Percentiles rank a stretch among this genome's conserved stretches.
These are phyloP conservation scores for Frieseomelitta varia DNA, from an alignment of 1,140 invertebrate genomes.

Conservation along the genomic window DNA sequence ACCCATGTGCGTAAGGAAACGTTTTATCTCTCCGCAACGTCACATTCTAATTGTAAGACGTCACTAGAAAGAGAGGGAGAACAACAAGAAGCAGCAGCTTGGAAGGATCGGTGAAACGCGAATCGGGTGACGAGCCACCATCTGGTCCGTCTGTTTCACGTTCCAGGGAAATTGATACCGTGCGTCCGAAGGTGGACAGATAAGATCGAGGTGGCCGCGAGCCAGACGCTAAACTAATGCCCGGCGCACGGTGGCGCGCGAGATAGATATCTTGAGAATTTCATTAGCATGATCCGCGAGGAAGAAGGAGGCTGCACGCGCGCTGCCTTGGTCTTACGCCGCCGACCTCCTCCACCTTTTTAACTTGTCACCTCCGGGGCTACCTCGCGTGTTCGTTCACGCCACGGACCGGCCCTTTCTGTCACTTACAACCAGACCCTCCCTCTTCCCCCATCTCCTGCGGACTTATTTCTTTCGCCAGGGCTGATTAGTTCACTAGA, in stretches of 20 bases:
- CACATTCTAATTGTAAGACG: background rate
- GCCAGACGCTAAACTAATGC: conserved; percentile 59
- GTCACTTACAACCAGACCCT: conserved; percentile 36
- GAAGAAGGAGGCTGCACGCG: background rate
- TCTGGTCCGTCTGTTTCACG: conserved; percentile 41
- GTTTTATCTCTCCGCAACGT: background rate
- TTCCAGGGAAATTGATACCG: conserved; percentile 65
- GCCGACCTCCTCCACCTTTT: conserved; percentile 30
- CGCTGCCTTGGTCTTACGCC: conserved; percentile 18
- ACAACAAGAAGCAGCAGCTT: too few relatives aligned
- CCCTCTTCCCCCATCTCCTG: background rate
- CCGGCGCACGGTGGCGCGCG: conserved; percentile 48
- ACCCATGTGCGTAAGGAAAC: background rate
- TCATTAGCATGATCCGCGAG: conserved; percentile 66
- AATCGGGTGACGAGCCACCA: conserved; percentile 29
- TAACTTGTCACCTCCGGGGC: conserved; percentile 58
- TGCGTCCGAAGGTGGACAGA: conserved; percentile 46
- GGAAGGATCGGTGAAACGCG: background rate
- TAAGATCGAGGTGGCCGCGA: conserved; percentile 62
- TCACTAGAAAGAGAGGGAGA: background rate
- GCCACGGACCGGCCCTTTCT: conserved; percentile 38
- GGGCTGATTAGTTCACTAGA: background rate
- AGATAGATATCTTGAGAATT: conserved; percentile 71
- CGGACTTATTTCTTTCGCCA: conserved; percentile 2
- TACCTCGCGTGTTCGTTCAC: conserved; percentile 47